phyloP scores from a whole-genome alignment of 2,888 invertebrate species.

The Pedicia rivosa region DNA sequence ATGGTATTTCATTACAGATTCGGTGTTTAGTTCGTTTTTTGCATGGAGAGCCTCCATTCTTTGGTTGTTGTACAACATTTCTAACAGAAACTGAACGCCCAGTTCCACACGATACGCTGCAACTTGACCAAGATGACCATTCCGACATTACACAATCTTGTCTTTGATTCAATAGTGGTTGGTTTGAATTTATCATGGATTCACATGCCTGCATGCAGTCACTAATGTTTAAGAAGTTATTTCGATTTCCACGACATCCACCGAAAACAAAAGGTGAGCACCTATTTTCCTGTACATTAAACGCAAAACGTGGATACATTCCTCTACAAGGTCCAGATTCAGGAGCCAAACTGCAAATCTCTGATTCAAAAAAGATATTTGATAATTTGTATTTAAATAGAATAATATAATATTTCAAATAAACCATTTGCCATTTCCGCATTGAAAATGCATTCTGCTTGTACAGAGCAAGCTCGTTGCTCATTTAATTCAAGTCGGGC shows the following conservation, averaged over 20 bases:
- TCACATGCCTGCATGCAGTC: conserved; percentile 60
- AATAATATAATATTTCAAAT: conserved; percentile 10
- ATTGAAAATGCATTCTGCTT: conserved; percentile 52
- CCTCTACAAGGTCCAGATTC: conserved; percentile 81
- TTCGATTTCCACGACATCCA: conserved; percentile 77
- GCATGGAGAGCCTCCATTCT: too few relatives aligned
- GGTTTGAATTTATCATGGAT: conserved; percentile 10
- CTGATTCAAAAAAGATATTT: conserved; percentile 1
- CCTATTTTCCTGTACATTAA: conserved; percentile 50
- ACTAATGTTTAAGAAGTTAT: conserved; percentile 70
- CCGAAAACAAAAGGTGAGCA: conserved; percentile 83
- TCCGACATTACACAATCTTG: conserved; percentile 51
- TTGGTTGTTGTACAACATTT: too few relatives aligned
- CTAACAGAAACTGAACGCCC: conserved; percentile 32
- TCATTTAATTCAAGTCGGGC: conserved; percentile 55
- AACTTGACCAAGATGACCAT: conserved; percentile 74
- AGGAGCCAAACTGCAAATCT: conserved; percentile 27
- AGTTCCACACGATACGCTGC: conserved; percentile 63
- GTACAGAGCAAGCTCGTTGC: conserved; percentile 51
- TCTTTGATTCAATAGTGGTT: conserved; percentile 8
- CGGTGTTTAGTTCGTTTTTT: too few relatives aligned
- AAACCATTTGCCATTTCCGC: conserved; percentile 62
- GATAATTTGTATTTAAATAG: neutral
- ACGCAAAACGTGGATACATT: conserved; percentile 76
- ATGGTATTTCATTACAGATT: too few relatives aligned